phyloP scores from a whole-genome alignment of 2,888 invertebrate species.

The Alsophila aescularia region DNA sequence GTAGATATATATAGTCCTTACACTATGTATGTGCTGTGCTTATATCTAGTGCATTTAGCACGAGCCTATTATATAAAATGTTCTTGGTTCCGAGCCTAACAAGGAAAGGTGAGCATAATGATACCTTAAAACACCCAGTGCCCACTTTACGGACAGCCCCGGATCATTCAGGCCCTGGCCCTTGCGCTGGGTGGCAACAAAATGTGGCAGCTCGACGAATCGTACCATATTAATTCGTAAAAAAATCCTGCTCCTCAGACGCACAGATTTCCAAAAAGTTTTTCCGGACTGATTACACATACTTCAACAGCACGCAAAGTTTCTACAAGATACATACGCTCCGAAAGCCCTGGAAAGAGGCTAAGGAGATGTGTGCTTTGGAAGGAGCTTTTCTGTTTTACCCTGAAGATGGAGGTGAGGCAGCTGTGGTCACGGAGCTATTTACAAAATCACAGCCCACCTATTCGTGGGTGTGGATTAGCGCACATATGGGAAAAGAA shows the following conservation, averaged over 20 bases:
- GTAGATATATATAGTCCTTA: no score
- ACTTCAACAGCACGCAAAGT: conserved; percentile 49
- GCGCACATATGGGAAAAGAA: conserved; percentile 51
- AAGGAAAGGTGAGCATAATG: no score
- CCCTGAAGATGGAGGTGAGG: conserved; percentile 58
- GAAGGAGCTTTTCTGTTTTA: conserved; percentile 66
- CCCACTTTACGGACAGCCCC: no score
- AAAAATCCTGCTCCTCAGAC: background rate
- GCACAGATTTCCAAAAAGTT: background rate
- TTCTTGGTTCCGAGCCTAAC: no score
- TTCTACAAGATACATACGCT: conserved; percentile 70
- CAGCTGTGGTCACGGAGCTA: conserved; percentile 43
- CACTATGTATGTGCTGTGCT: no score
- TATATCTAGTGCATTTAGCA: no score
- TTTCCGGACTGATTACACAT: conserved; percentile 67
- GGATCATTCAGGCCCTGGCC: no score
- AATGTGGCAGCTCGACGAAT: no score
- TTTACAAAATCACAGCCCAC: conserved; percentile 46
- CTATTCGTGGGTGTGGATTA: conserved; percentile 42
- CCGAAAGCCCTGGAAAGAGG: conserved; percentile 57
- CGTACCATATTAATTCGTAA: no score
- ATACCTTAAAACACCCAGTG: no score
- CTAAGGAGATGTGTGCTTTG: conserved; percentile 53
- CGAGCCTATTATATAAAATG: no score
- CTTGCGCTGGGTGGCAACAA: no score